These are phyloP conservation scores for Steinernema carpocapsae DNA, from an alignment of 2,888 invertebrate species.

Conservation along the genomic window DNA sequence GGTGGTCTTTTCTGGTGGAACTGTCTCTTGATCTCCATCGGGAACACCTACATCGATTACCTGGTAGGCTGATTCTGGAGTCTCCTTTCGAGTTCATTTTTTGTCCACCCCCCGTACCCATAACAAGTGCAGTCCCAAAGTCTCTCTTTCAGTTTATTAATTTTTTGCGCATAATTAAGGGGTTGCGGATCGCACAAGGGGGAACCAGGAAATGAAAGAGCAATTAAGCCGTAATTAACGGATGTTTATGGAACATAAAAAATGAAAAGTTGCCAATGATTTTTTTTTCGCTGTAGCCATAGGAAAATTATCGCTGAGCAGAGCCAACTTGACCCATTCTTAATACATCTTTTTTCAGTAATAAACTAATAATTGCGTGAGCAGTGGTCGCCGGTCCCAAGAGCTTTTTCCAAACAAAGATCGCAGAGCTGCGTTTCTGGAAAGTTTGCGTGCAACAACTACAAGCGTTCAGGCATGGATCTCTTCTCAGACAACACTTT, in stretches of 20 bases:
- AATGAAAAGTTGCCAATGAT: slow-evolving; percentile 22
- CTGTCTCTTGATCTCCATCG: slow-evolving; percentile 50
- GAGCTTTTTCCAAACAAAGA: too few relatives aligned
- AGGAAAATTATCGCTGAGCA: too few relatives aligned
- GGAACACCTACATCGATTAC: slow-evolving; percentile 50
- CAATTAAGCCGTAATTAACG: not conserved
- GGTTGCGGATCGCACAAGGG: not conserved
- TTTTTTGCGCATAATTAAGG: slow-evolving; percentile 16
- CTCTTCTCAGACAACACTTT: too few relatives aligned
- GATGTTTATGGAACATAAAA: slow-evolving; percentile 1
- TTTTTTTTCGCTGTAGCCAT: not conserved
- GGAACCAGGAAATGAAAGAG: slow-evolving; percentile 14
- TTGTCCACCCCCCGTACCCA: not conserved
- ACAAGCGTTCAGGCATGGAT: too few relatives aligned
- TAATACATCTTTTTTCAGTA: not conserved
- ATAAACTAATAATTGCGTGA: slow-evolving; percentile 2
- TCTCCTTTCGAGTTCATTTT: too few relatives aligned
- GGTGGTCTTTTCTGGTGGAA: slow-evolving; percentile 52
- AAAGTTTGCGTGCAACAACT: too few relatives aligned
- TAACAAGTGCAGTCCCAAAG: not conserved
- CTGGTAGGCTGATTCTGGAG: too few relatives aligned
- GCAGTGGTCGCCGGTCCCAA: too few relatives aligned
- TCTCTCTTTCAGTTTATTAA: not conserved
- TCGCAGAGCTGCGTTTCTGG: too few relatives aligned
- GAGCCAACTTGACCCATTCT: not conserved